phyloP scores from a whole-genome alignment of 2,888 invertebrate genomes.

The Scaptomyza caliginosa region DNA sequence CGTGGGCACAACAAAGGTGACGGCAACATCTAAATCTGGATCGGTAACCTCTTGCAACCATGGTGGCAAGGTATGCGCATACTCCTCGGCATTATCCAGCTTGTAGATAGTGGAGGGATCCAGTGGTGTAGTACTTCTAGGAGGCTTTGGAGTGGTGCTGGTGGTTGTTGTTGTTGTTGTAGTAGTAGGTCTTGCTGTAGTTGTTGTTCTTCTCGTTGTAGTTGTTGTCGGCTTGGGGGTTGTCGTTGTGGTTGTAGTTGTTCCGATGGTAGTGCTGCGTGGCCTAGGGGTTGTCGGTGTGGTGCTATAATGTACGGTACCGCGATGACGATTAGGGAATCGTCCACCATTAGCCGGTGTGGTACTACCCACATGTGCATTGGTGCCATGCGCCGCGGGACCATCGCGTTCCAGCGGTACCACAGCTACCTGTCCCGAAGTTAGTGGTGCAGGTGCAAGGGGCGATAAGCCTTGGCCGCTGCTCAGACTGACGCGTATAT shows the following conservation, averaged over 20 bases:
- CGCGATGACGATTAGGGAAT: slow-evolving; percentile 64
- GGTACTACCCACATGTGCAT: slow-evolving; percentile 65
- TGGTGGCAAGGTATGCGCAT: slow-evolving; percentile 79
- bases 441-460: slow-evolving; percentile 33
- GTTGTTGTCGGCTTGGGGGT: slow-evolving; percentile 18
- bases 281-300: slow-evolving; percentile 38
- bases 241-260: slow-evolving; percentile 30
- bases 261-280: slow-evolving; percentile 33
- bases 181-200: slow-evolving; percentile 3
- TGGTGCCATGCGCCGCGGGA: slow-evolving; percentile 63
- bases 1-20: slow-evolving; percentile 77
- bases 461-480: slow-evolving; percentile 55
- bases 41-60: slow-evolving; percentile 82
- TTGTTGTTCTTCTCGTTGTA: slow-evolving; percentile 42
- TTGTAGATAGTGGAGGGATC: slow-evolving; percentile 70
- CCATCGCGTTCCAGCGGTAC: slow-evolving; percentile 48
- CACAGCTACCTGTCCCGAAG: slow-evolving; percentile 45
- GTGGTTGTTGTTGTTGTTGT: slow-evolving; percentile 29
- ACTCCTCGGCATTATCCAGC: slow-evolving; percentile 68
- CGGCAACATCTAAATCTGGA: slow-evolving; percentile 82
- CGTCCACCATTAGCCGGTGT: slow-evolving; percentile 49
- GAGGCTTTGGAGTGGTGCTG: slow-evolving; percentile 30
- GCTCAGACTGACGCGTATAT: slow-evolving; percentile 56
- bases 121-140: slow-evolving; percentile 54
- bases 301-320: slow-evolving; percentile 65